Evolutionary conservation across 1,140 invertebrate species (phyloP), one percentile per base, ranked within the genome.

Genomic region (Brachionus sp.): DNA sequence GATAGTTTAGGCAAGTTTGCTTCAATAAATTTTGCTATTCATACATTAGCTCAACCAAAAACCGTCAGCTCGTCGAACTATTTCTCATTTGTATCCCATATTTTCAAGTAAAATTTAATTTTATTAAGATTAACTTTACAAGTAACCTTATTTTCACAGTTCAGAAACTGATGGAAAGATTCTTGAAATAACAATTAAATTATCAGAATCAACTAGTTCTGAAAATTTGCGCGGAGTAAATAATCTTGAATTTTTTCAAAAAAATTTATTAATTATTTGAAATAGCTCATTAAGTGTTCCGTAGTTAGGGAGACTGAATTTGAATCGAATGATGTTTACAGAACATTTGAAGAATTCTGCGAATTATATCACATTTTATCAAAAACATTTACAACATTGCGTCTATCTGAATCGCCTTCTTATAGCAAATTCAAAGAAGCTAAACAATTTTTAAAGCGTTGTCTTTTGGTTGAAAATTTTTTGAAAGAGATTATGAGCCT

Each of bases 271-370:
- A 23, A 12, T 0, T 10, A 37, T 37, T n/a, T 37, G 5, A 37
- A 25, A 7, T 46, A 80, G 77, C 46, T 62, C 12, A 62, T 80
- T 9, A 57, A 66, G 37, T 80, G 77, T 35, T 13, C 13, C 13
- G 77, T 80, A 1, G n/a, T 19, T 1, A 57, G 77, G 25, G 77
- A 80, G 50, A 66, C 35, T 44, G 46, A 80, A 29, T 80, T 66
- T 19, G 77, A 80, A n/a, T 44, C 77, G 25, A 57, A 80, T 23
- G 50, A 80, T 42, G 50, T 75, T 75, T 77, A 73, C 37, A 33
- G 82, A 37, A 83, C 82, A 16, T 83, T 68, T 64, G 64, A 83
- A 37, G 82, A 83, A 77, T 83, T 83, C 39, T 83, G 42, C 42
- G 82, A 83, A 13, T 23, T 82, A 3, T 82, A 66, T n/a, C 66